phyloP scores from a whole-genome alignment of 2,888 invertebrate genomes.

The Acrobasis repandana region DNA sequence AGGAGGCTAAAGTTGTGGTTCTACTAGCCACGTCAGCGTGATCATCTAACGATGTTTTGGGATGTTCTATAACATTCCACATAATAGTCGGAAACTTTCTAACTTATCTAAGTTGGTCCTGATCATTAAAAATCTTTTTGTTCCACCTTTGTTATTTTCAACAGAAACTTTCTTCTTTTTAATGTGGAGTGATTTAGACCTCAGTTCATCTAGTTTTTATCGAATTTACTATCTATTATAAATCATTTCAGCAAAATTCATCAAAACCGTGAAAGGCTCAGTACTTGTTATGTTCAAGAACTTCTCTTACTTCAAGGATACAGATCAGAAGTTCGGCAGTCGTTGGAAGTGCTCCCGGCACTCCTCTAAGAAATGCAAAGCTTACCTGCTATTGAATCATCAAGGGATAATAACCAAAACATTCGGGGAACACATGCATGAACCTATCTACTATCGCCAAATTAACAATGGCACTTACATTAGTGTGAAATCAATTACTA shows the following conservation, averaged over 20 bases:
- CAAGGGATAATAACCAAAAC: constrained; percentile 28
- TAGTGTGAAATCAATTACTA: too few relatives aligned
- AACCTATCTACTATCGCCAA: constrained; percentile 26
- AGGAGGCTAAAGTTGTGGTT: too few relatives aligned
- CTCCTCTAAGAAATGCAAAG: constrained; percentile 35
- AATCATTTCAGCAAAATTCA: constrained; percentile 30
- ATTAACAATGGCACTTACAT: constrained; percentile 28
- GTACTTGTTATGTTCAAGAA: constrained; percentile 32
- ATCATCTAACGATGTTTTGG: too few relatives aligned
- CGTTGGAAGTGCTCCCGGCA: constrained; percentile 44
- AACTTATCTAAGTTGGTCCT: too few relatives aligned
- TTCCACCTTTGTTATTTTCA: too few relatives aligned
- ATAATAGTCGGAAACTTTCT: too few relatives aligned
- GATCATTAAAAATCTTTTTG: too few relatives aligned
- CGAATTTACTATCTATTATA: neutral
- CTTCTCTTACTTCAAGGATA: constrained; percentile 37
- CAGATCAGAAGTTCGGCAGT: constrained; percentile 23
- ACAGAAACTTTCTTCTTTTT: too few relatives aligned
- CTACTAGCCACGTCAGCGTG: too few relatives aligned
- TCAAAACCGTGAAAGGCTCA: constrained; percentile 33
- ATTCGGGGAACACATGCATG: constrained; percentile 34
- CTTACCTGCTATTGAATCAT: constrained; percentile 29
- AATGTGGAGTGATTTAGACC: too few relatives aligned
- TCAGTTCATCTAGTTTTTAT: too few relatives aligned
- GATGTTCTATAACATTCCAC: too few relatives aligned